These are phyloP conservation scores for Nothoprocta pentlandii DNA, from an alignment of 2,113 vertebrate species.

Conservation along the genomic window DNA sequence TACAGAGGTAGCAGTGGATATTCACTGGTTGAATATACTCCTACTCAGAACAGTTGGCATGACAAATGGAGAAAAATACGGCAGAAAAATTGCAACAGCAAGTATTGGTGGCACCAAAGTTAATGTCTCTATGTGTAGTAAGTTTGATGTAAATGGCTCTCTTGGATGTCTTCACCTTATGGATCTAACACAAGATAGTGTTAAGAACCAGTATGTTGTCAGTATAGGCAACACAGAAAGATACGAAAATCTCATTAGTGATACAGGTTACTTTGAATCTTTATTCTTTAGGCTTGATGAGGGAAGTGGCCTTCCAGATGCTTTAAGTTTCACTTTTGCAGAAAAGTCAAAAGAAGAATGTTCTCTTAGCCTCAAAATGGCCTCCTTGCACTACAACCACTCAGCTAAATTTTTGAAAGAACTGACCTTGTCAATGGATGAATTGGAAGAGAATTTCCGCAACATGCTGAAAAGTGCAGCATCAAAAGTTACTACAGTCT, in stretches of 20 bases:
- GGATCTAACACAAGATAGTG: conserved; percentile 91
- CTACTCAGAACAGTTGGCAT: conserved; percentile 90
- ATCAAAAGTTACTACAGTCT: conserved; percentile 92
- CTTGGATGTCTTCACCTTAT: conserved; percentile 93
- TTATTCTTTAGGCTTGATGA: conserved; percentile 75
- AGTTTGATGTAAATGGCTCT: conserved; percentile 89
- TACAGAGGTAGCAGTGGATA: conserved; percentile 94
- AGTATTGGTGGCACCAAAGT: conserved; percentile 95
- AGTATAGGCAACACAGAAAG: conserved; percentile 89
- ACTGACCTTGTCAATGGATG: conserved; percentile 91
- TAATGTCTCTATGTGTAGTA: conserved; percentile 91
- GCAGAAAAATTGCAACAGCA: conserved; percentile 95
- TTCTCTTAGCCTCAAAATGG: conserved; percentile 90
- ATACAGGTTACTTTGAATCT: conserved; percentile 66
- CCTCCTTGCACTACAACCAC: conserved; percentile 96
- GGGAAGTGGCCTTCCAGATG: conserved; percentile 80
- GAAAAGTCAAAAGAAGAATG: conserved; percentile 92
- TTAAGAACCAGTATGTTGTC: conserved; percentile 91
- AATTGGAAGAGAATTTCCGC: conserved; percentile 94
- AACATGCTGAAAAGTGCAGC: conserved; percentile 94
- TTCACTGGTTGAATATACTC: conserved; percentile 93
- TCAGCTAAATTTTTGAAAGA: conserved; percentile 95
- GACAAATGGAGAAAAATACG: conserved; percentile 87
- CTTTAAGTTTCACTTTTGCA: conserved; percentile 88
- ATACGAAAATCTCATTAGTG: conserved; percentile 75